Conservation (phyloP, 2,888 invertebrate species). For the Drosophila monieri region DNA sequence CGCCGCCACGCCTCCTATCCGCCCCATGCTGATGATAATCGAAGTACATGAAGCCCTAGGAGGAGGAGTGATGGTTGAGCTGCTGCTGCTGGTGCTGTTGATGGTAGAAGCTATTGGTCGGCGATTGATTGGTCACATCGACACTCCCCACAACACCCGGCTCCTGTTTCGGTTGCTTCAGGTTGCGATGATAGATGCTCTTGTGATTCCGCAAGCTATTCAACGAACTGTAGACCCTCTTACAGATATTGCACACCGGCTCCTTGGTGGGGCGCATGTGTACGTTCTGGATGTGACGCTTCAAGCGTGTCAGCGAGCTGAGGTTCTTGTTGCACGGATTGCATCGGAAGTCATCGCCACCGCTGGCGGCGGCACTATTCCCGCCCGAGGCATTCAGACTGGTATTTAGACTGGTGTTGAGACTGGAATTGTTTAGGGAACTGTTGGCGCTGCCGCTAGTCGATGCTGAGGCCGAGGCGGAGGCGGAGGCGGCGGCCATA, state of each 20-base stretch:
- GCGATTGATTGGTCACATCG: constrained; percentile 16
- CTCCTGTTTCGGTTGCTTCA: constrained; percentile 88
- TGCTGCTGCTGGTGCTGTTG: constrained; percentile 61
- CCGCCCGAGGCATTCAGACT: constrained; percentile 63
- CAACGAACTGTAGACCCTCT: constrained; percentile 95
- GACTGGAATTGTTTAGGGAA: constrained; percentile 65
- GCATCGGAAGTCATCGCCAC: constrained; percentile 93
- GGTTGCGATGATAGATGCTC: constrained; percentile 94
- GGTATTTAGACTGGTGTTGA: constrained; percentile 7
- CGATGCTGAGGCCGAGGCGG: constrained; percentile 73
- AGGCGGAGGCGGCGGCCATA: constrained; percentile 72
- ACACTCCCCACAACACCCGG: constrained; percentile 42
- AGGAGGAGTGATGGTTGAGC: constrained; percentile 81
- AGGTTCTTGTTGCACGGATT: constrained; percentile 96
- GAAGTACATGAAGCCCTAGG: constrained; percentile 83
- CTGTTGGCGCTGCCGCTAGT: constrained; percentile 62
- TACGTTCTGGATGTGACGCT: constrained; percentile 96
- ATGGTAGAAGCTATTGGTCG: constrained; percentile 63
- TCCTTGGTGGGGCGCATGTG: constrained; percentile 95
- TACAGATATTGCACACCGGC: constrained; percentile 96
- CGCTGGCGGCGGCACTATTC: constrained; percentile 60
- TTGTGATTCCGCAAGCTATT: constrained; percentile 96
- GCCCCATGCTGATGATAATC: constrained; percentile 58
- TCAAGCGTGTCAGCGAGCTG: constrained; percentile 93
- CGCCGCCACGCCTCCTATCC: constrained; percentile 3